A percentile compares a stretch with the other conserved stretches of the same genome.
These are phyloP conservation scores for Acromyrmex echinatior DNA, from an alignment of 1,140 invertebrate genomes.

Conservation along the genomic window DNA sequence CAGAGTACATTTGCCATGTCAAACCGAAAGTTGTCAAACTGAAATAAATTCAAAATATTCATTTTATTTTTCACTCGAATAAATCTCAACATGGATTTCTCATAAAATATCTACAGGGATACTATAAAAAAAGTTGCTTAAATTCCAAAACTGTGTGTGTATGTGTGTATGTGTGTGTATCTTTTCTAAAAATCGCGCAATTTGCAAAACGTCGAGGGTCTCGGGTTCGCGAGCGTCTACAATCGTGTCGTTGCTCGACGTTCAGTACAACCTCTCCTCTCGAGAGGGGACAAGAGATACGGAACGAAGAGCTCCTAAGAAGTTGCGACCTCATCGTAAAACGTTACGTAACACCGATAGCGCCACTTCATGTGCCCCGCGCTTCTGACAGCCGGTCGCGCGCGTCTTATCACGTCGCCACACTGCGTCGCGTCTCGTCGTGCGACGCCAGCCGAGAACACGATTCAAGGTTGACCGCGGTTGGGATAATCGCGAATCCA, in stretches of 20 bases:
- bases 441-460: neutral
- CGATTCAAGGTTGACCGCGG: constrained; percentile 23
- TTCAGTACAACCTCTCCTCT: neutral
- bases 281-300: constrained; percentile 9
- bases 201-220: neutral
- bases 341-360: constrained; percentile 51
- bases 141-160: neutral
- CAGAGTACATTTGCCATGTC: neutral
- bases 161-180: neutral
- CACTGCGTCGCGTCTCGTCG: neutral
- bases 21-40: neutral
- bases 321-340: constrained; percentile 45
- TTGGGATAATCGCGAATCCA: neutral
- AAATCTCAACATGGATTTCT: neutral
- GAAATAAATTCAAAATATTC: neutral
- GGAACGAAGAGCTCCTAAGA: neutral
- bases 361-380: constrained; percentile 11
- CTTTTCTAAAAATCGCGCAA: neutral
- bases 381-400: constrained; percentile 4
- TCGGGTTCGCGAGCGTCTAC: neutral
- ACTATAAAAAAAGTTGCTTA: neutral
- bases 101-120: neutral
- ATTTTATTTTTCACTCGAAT: neutral
- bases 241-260: neutral
- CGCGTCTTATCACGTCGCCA: constrained; percentile 29